Conservation (phyloP, 37 sponge, comb jelly and placozoan genomes). For the Axinella damicornis region DNA sequence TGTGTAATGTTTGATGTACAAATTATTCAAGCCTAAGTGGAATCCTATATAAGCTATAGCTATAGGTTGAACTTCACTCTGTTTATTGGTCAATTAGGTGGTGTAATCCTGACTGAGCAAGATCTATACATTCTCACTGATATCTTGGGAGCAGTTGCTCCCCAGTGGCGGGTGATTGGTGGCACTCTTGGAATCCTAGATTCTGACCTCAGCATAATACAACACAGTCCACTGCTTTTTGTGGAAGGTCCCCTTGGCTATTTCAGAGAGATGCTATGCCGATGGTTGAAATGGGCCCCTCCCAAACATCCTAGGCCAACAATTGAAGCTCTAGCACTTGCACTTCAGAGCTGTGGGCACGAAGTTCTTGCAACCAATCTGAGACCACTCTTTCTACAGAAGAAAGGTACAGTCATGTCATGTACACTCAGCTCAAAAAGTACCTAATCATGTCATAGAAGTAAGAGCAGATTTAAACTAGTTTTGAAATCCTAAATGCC, state of each 20-base stretch:
- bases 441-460: no score
- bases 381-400: no score
- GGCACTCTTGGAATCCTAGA: background rate
- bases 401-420: no score
- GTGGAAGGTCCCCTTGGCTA: background rate
- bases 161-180: slow-evolving; percentile 8
- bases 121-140: background rate
- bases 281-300: slow-evolving; percentile 18
- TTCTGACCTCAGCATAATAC: background rate
- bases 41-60: no score
- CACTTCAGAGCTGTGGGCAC: background rate
- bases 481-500: no score
- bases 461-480: no score
- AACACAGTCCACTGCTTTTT: background rate
- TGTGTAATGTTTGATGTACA: no score
- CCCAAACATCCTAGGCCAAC: background rate
- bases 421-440: no score
- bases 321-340: background rate
- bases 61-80: no score
- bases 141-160: background rate
- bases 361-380: no score
- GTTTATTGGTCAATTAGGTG: no score
- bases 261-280: slow-evolving; percentile 17
- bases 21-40: no score
- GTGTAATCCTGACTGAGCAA: background rate